A percentile compares a stretch with the other conserved stretches of the same genome.
These are phyloP conservation scores for Thermophis baileyi DNA, from an alignment of 2,113 vertebrate genomes.

Conservation along the genomic window DNA sequence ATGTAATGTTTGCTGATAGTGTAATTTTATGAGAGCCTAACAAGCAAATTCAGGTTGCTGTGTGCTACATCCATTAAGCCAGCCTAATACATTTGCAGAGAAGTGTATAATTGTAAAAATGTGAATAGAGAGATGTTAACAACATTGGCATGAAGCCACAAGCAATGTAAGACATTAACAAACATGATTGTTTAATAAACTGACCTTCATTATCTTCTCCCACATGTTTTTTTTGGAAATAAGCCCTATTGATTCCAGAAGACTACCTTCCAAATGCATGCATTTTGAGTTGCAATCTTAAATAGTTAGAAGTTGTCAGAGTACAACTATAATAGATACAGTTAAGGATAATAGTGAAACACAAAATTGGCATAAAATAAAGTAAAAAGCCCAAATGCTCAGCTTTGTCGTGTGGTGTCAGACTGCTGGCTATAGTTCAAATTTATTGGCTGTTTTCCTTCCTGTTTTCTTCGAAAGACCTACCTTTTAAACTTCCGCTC, in stretches of 20 bases:
- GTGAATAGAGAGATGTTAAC: not conserved
- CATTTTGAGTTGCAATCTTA: not conserved
- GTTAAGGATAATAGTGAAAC: not conserved
- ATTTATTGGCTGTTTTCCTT: conserved; percentile 5
- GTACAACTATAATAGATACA: not conserved
- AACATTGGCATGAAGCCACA: conserved; percentile 10
- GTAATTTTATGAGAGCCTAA: not conserved
- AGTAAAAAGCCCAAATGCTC: not conserved
- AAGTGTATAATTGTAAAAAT: not conserved
- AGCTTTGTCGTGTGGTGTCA: conserved; percentile 1
- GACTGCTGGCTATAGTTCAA: not conserved
- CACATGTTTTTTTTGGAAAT: not conserved
- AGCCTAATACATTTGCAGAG: not conserved
- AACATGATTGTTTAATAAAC: not conserved
- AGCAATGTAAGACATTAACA: not conserved
- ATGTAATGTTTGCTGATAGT: not conserved
- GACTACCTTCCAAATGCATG: not conserved
- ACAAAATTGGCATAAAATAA: not conserved
- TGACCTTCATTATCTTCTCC: not conserved
- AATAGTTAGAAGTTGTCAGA: not conserved
- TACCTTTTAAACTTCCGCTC: not conserved
- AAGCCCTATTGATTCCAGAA: not conserved
- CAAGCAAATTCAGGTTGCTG: not conserved
- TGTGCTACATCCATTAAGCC: not conserved
- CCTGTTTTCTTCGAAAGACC: conserved; percentile 1